Evolutionary conservation across 2,797 vertebrate species (phyloP).

Genomic region (Orestias chungarensis): DNA sequence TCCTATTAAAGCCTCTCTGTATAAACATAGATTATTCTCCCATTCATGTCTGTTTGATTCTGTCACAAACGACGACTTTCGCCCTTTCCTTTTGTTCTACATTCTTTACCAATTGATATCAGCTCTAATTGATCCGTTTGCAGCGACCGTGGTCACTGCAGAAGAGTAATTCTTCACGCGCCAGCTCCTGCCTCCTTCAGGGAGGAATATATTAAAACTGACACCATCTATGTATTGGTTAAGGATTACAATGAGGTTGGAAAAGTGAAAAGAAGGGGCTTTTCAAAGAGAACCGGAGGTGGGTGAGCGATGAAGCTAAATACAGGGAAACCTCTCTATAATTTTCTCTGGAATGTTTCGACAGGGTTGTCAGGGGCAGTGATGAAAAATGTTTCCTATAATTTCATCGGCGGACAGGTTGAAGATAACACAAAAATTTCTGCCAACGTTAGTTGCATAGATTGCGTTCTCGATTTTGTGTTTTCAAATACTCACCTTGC

Average conservation of each 20-base stretch:
- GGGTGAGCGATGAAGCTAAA: constrained; percentile 6
- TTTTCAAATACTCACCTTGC: constrained; percentile 84
- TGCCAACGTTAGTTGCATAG: constrained; percentile 5
- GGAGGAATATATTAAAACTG: constrained; percentile 73
- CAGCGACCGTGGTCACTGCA: constrained; percentile 38
- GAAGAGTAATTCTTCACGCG: constrained; percentile 62
- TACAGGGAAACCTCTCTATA: constrained; percentile 8
- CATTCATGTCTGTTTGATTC: neutral
- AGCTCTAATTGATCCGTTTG: constrained; percentile 70
- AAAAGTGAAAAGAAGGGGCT: neutral
- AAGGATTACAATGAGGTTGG: constrained; percentile 15
- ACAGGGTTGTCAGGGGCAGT: constrained; percentile 12
- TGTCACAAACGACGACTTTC: neutral
- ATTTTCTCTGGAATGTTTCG: constrained; percentile 26
- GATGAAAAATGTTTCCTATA: constrained; percentile 18
- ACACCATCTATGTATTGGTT: constrained; percentile 59
- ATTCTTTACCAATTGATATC: constrained; percentile 33
- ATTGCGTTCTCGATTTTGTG: neutral
- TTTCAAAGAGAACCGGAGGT: constrained; percentile 17
- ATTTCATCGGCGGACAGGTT: constrained; percentile 9
- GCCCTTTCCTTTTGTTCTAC: constrained; percentile 6
- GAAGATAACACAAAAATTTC: constrained; percentile 2
- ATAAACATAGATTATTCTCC: neutral
- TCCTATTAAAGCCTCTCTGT: constrained; percentile 1
- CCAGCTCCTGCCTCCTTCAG: constrained; percentile 46